Conservation (phyloP, 2,888 invertebrate genomes). For the Drosophila sordidula region DNA sequence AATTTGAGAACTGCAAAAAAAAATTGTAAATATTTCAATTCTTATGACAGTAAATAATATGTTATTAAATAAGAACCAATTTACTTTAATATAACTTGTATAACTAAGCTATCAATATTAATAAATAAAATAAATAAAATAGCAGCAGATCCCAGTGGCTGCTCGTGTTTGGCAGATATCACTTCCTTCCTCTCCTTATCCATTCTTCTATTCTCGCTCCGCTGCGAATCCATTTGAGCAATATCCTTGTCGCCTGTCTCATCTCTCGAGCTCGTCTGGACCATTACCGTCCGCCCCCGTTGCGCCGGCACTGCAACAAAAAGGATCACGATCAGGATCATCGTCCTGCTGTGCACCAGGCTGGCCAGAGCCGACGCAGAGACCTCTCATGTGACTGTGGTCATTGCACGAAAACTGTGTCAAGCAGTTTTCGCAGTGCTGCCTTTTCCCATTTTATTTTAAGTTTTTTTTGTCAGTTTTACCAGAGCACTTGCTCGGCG, state of each 20-base stretch:
- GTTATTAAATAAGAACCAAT: no score
- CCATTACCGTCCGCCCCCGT: slow-evolving; percentile 71
- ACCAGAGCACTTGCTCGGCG: slow-evolving; percentile 37
- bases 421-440: slow-evolving; percentile 62
- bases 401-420: slow-evolving; percentile 37
- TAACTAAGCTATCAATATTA: no score
- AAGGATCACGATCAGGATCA: slow-evolving; percentile 58
- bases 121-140: no score
- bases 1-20: no score
- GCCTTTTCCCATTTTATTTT: slow-evolving; percentile 8
- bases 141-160: no score
- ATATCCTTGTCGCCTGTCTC: slow-evolving; percentile 14
- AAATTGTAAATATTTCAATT: no score
- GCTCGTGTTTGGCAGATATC: no score
- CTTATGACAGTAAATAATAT: no score
- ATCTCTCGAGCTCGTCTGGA: slow-evolving; percentile 17
- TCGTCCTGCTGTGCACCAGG: slow-evolving; percentile 62
- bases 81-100: no score
- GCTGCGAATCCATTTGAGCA: slow-evolving; percentile 9
- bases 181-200: no score
- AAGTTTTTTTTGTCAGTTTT: slow-evolving; percentile 16
- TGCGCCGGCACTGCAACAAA: slow-evolving; percentile 49
- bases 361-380: no score
- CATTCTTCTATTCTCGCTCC: neutral
- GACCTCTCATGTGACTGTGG: slow-evolving; percentile 44